Percentiles rank a stretch among this genome's conserved stretches.
Conservation (phyloP, 2,797 vertebrate species). For the Ficedula albicollis region DNA sequence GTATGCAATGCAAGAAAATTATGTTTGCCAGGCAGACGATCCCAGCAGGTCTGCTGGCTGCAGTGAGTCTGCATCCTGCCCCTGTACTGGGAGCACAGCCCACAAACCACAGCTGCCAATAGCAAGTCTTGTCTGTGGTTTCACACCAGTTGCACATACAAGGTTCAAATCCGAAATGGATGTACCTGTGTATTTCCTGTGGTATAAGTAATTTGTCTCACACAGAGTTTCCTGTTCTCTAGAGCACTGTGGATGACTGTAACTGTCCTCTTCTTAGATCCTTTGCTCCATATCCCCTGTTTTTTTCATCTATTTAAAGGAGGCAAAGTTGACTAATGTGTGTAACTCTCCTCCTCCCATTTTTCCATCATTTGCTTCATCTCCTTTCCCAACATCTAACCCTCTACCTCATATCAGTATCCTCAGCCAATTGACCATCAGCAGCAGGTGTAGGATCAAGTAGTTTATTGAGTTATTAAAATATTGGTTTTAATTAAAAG, state of each 20-base stretch:
- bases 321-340: not conserved
- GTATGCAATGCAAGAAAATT: not conserved
- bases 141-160: not conserved
- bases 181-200: not conserved
- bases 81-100: not conserved
- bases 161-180: not conserved
- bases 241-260: not conserved
- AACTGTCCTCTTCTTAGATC: not conserved
- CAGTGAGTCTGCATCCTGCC: conserved; percentile 23
- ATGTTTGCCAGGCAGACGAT: not conserved
- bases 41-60: not conserved
- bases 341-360: not conserved
- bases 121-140: not conserved
- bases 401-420: not conserved
- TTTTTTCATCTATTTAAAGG: not conserved
- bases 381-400: not conserved
- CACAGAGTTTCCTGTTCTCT: not conserved
- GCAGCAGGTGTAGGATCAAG: not conserved
- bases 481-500: not conserved
- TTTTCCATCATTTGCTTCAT: not conserved
- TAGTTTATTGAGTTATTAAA: not conserved
- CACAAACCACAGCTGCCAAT: not conserved
- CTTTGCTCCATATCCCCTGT: not conserved
- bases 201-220: not conserved
- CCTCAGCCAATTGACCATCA: not conserved